Conservation (phyloP, 2,888 invertebrate species). For the Lepidocyrtinus sp. region DNA sequence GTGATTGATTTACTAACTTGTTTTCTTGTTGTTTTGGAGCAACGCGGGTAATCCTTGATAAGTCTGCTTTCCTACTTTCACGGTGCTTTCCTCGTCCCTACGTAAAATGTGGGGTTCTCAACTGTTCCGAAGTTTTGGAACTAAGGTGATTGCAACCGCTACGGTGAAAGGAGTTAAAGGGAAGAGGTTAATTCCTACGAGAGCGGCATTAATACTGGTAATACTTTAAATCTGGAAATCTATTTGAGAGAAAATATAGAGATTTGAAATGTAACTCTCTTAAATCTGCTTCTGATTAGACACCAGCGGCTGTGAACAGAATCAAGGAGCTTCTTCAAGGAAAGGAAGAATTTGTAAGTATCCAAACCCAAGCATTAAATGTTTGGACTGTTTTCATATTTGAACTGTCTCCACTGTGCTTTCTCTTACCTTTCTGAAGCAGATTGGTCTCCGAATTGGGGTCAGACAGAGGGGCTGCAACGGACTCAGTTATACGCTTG, state of each 20-base stretch:
- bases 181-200: constrained; percentile 83
- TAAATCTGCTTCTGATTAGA: constrained; percentile 77
- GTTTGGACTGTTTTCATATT: no score
- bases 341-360: constrained; percentile 81
- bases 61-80: no score
- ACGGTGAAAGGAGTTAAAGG: constrained; percentile 90
- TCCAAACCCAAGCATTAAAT: no score
- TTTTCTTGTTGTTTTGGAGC: not conserved
- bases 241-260: not conserved
- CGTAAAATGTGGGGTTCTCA: constrained; percentile 61
- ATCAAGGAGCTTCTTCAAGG: constrained; percentile 86
- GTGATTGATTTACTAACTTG: no score
- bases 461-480: constrained; percentile 98
- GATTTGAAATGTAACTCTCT: constrained; percentile 60
- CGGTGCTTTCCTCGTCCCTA: no score
- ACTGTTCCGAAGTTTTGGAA: constrained; percentile 56
- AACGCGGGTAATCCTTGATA: not conserved
- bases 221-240: constrained; percentile 68
- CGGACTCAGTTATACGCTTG: constrained; percentile 96
- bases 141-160: constrained; percentile 81
- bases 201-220: constrained; percentile 86
- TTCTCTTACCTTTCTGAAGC: no score
- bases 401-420: no score
- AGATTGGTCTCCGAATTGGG: constrained; percentile 94
- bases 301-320: constrained; percentile 86